phyloP scores from a whole-genome alignment of 2,797 vertebrate genomes.

The Oryzias sinensis region DNA sequence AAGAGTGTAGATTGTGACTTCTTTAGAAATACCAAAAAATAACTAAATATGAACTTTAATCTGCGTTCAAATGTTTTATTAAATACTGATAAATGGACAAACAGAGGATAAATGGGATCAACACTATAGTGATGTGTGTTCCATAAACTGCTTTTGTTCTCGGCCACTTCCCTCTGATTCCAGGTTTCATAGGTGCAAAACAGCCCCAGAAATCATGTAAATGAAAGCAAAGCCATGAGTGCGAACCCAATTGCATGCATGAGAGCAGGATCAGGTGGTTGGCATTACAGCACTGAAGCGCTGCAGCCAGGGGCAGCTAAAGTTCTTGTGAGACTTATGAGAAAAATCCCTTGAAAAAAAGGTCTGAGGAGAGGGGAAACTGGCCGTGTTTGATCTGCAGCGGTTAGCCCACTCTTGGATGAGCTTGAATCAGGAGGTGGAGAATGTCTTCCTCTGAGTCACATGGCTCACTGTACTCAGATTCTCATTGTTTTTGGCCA shows the following conservation, averaged over 20 bases:
- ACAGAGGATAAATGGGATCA: too few relatives aligned
- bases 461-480: conserved; percentile 57
- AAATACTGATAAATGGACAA: too few relatives aligned
- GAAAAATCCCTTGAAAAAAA: conserved; percentile 71
- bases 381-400: conserved; percentile 75
- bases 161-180: conserved; percentile 5
- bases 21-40: too few relatives aligned
- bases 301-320: conserved; percentile 67
- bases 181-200: conserved; percentile 14
- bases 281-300: conserved; percentile 73
- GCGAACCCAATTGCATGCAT: conserved; percentile 66
- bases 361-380: conserved; percentile 65
- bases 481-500: conserved; percentile 47
- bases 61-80: too few relatives aligned
- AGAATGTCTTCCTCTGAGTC: conserved; percentile 58
- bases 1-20: too few relatives aligned
- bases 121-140: too few relatives aligned
- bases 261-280: conserved; percentile 78
- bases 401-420: conserved; percentile 63
- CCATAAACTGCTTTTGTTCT: conserved; percentile 4
- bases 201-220: conserved; percentile 58
- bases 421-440: conserved; percentile 64
- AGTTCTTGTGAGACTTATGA: conserved; percentile 71
- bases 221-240: conserved; percentile 60
- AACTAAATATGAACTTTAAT: too few relatives aligned